These are phyloP conservation scores for Byasa hedistus DNA, from an alignment of 2,888 invertebrate species.

Conservation along the genomic window DNA sequence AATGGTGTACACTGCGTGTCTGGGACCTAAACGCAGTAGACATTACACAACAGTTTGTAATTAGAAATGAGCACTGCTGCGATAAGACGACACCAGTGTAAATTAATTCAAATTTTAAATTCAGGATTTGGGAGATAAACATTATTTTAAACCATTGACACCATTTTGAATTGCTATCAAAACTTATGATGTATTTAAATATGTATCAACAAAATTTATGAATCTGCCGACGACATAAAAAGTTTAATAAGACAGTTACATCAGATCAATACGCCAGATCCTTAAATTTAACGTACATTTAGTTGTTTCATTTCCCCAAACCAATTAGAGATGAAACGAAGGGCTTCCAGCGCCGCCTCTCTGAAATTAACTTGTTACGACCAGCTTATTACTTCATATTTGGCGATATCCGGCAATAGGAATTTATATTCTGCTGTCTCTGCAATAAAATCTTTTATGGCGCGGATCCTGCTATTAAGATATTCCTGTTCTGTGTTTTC, in stretches of 20 bases:
- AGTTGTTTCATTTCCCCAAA: constrained; percentile 47
- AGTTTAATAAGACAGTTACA: constrained; percentile 10
- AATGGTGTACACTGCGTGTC: too few species aligned
- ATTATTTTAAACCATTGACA: too few species aligned
- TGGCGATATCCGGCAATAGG: constrained; percentile 21
- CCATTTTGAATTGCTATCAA: too few species aligned
- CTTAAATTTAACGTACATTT: constrained; percentile 37
- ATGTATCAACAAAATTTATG: not conserved
- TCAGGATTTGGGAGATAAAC: too few species aligned
- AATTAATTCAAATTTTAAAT: too few species aligned
- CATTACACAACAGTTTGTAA: too few species aligned
- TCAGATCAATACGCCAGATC: constrained; percentile 39
- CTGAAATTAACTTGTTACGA: constrained; percentile 45
- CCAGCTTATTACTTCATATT: constrained; percentile 31
- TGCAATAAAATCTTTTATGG: constrained; percentile 26
- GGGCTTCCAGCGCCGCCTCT: constrained; percentile 48
- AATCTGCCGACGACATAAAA: not conserved
- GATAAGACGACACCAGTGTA: too few species aligned
- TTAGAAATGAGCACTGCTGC: too few species aligned
- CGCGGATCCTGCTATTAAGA: constrained; percentile 17
- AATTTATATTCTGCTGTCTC: constrained; percentile 26
- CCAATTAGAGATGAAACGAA: constrained; percentile 56
- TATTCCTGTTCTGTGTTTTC: constrained; percentile 17
- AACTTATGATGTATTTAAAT: too few species aligned
- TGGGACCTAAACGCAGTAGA: too few species aligned